Base-by-base conservation (phyloP, 2,888 invertebrate genomes). In the Tachystola acroxantha region DNA sequence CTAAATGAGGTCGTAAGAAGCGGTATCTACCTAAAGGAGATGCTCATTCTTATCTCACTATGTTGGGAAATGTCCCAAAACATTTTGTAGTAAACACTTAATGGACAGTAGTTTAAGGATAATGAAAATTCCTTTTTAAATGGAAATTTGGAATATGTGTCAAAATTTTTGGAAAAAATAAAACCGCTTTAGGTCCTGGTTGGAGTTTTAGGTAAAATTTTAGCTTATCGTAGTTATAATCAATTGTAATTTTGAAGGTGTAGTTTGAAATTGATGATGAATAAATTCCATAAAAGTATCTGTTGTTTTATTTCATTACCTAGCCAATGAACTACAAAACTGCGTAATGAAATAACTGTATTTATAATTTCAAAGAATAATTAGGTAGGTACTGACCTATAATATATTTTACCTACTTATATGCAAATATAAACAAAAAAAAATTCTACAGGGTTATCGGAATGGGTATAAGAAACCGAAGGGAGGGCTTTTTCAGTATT, bases 201-300 rank as follows among this genome's bases (percentile, higher is more conserved):
- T 65, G 68, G 72, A 66, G 64, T 59, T 19, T 73, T 81, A 81
- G 79, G 64, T 81, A 74, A 80, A 79, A 72, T 52, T 74, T 78
- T 82, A 85, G 86, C 84, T 81, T 86, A 79, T 63, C 59, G 77
- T 86, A 86, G 82, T 82, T 80, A 79, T 84, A 84, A 82, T 80
- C 81, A 78, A 81, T 70, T 77, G 78, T 82, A 80, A 80, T 85
- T 79, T 80, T 76, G 78, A 80, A 80, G 74, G 78, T 84, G 85
- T 86, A 86, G 85, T 86, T 85, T 86, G 81, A 84, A 82, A 76
- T 80, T 79, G 71, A 84, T 68, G 70, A 81, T 63, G 68, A 80
- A 85, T 84, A 85, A 85, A 84, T 75, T 73, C 69, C 61, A 58
- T 73, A 65, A 70, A 72, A 67, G 64, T 57, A 49, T 50, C 48